Evolutionary conservation across 2,888 invertebrate genomes (phyloP), one percentile per base, ranked within the genome.

Genomic region (Helobdella robusta): DNA sequence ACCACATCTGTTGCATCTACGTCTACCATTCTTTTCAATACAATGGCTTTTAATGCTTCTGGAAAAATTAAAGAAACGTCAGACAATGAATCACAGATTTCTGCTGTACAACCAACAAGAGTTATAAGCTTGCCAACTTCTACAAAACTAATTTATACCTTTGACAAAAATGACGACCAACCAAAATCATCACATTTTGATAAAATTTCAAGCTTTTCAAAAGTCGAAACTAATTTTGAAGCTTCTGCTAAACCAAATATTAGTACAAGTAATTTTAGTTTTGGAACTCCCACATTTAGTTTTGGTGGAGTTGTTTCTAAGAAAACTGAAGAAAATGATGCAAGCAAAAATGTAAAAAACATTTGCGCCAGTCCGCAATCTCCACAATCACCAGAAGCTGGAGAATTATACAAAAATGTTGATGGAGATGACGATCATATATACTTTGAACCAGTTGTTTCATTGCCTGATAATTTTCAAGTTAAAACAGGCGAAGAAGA

Each of bases 401-500:
- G n/a, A n/a, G 66, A 62, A 25, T n/a, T 67, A 44, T 67, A 67
- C 32, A 36, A 25, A 5, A 67, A 67, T 46, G 58, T 30, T 28
- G 67, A 67, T 25, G 66, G 64, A 20, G 62, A 62, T 15, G 62
- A 62, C 32, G 46, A 46, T 35, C 62, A 62, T 20, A 62, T 62
- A 32, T 32, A n/a, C 2, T 92, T 90, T 74, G 86, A 89, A 75
- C 90, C 91, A 0, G 86, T 91, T 23, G 86, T 92, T 71, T 87
- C 89, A 0, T 79, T 92, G 59, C 91, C 92, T 0, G 78, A 78
- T 25, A 87, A 91, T 80, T 85, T 91, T 0, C 85, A 86, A 70
- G 72, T 90, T 0, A 87, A 84, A 59, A 91, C 92, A 1, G 92
- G 94, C 1, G 93, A 95, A 79, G 94, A 94, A 77, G 87, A 92